These are phyloP conservation scores for Sardina pilchardus DNA, from an alignment of 2,113 vertebrate genomes.

Conservation along the genomic window DNA sequence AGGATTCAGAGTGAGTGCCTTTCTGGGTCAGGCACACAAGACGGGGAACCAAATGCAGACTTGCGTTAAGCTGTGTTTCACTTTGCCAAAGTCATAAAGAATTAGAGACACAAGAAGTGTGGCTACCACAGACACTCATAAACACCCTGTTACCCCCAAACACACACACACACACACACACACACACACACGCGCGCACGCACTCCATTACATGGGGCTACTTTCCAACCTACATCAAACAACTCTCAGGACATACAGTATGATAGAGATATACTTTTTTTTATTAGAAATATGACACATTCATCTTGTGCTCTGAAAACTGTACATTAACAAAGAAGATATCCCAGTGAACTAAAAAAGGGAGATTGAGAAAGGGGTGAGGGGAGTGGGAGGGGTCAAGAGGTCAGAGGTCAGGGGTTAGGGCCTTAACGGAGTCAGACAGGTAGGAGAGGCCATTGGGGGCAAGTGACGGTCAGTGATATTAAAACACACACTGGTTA, in stretches of 20 bases:
- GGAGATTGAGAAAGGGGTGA: slow-evolving; percentile 34
- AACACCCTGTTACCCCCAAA: neutral
- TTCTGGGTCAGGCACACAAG: neutral
- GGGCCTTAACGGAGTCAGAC: slow-evolving; percentile 46
- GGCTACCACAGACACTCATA: neutral
- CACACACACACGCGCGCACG: neutral
- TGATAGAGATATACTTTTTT: slow-evolving; percentile 77
- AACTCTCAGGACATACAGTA: slow-evolving; percentile 42
- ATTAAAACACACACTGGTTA: slow-evolving; percentile 85
- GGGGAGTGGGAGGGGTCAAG: slow-evolving; percentile 44
- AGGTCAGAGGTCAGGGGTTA: no score
- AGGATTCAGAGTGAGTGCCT: neutral
- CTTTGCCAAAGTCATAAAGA: neutral
- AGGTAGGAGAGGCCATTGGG: slow-evolving; percentile 22
- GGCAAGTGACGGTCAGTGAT: slow-evolving; percentile 70
- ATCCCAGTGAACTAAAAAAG: slow-evolving; percentile 70
- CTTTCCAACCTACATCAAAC: neutral
- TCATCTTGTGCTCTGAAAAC: slow-evolving; percentile 96
- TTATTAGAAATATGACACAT: slow-evolving; percentile 97
- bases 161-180: neutral
- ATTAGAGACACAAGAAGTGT: neutral
- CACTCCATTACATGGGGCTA: neutral
- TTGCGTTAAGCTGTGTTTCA: neutral
- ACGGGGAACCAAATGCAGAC: neutral
- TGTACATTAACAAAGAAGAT: slow-evolving; percentile 83